Evolutionary conservation across 2,888 invertebrate species (phyloP), one percentile per base, ranked within the genome.

Genomic region (Nemotelus nigrinus): DNA sequence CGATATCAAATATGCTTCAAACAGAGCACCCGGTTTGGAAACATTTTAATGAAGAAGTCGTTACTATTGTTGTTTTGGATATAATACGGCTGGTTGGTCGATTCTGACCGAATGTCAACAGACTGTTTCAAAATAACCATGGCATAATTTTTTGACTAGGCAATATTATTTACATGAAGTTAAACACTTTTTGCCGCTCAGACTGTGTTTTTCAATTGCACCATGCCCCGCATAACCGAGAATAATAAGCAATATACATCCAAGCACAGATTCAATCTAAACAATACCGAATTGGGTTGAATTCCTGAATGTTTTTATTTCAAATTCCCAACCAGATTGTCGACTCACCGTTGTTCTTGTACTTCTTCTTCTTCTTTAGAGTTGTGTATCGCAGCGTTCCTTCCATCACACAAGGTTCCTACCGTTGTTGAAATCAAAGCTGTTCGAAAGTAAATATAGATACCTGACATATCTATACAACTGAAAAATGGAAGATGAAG

Each of bases 231-330:
- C 5, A 39, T 63, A 41, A 4, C 5, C 43, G 25, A 25, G 25
- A 25, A 41, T 55, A 70, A 70, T 70, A 55, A 53, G 70, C 70
- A 53, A 8, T 55, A 70, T 53, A 70, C 50, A 6, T 55, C 25
- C 25, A 25, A 25, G 25, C 41, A 60, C 25, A 53, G 41, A 43
- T 43, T 53, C n/a, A 50, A 70, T 63, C 57, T 48, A 63, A 74
- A 74, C 74, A 74, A 74, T 74, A 60, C 63, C 74, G 50, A 74
- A 74, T 74, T 74, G 74, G 74, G 74, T 74, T 74, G 74, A 74
- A 74, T 74, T 63, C 60, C 74, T 44, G 50, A 74, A 63, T 74
- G 74, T 74, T 74, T 74, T 74, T 48, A 74, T 74, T 74, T 63
- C 48, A 39, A 74, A 74, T 60, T 74, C 74, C 60, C 43, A 25